Evolutionary conservation across 2,888 invertebrate species (phyloP), one percentile per base, ranked within the genome.

Genomic region (Drosophila prolongata): DNA sequence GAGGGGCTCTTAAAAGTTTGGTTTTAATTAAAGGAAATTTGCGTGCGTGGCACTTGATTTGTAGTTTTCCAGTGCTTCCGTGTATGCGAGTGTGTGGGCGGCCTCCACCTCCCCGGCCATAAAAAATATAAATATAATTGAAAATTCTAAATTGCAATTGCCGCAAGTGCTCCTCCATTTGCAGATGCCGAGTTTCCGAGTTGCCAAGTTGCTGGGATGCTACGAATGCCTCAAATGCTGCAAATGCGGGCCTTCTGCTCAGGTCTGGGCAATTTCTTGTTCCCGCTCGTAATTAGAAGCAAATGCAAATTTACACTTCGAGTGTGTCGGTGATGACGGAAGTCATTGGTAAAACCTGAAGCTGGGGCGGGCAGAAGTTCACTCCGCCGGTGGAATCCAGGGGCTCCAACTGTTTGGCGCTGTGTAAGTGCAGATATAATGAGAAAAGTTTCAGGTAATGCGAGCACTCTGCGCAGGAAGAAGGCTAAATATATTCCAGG

Each of bases 11-110:
- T 77, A 79, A 80, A 87, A 85, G 84, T 85, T 85, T 79, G 78
- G 80, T 87, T 85, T 85, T 85, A 85, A 85, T 85, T 85, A 87
- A 83, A 78, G 81, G 80, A 87, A 87, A 87, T 85, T 85, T 85
- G 72, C 81, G 79, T 85, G 84, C 84, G 71, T 84, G 81, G 76
- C 79, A 81, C 87, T 85, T 85, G 87, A 85, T 87, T 87, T 85
- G 82, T 84, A 80, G 84, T 86, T 79, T 75, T 80, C 77, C 57
- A 83, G 76, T 67, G 71, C 79, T 71, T 70, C 53, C 71, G 43
- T 34, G 62, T 55, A 50, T 27, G 43, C 27, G 62, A 49, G 54
- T 27, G 62, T 24, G 42, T 34, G 53, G 83, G 78, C 85, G 44
- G 34, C 58, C 27, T 16, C 40, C 47, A 27, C 40, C 9, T 30